Base-by-base conservation (phyloP, 2,113 vertebrate species). In the Tringa solitaria region DNA sequence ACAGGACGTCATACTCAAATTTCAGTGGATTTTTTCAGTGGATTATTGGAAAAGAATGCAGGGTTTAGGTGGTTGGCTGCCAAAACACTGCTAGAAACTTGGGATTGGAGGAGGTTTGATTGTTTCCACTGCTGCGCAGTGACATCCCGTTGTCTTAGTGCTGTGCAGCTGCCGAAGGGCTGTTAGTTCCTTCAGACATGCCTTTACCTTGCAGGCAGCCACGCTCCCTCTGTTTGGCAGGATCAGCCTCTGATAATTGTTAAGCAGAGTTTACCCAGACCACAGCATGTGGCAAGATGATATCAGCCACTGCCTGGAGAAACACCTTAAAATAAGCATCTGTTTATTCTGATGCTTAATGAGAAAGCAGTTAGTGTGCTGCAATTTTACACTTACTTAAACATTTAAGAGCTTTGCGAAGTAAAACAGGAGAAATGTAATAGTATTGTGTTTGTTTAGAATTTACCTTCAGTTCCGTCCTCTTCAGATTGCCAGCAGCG, bases 401-500 rank as follows among this genome's bases (percentile, higher is more conserved):
- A 67, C 33, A 18, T 88, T 60, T 59, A 59, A 83, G 68, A 51
- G 11, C 32, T 67, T 17, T 39, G 53, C 3, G 3, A 82, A 46
- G 45, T 51, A 30, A 65, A 54, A n/a, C 39, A 23, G 14, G 37
- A 45, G 37, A 43, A 61, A 88, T 14, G 2, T 1, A 17, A 15
- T 2, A 23, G 35, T 10, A 14, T 17, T 30, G n/a, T 10, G 19
- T 37, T 82, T 37, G 5, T 48, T 21, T 6, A 9, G 37, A 45
- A 15, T 41, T 41, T 32, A 8, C 24, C 39, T 59, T 94, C 50
- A 93, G 83, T 97, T 96, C 8, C 96, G 96, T 90, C 83, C 96
- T 79, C 97, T 94, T 23, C 97, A 97, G 73, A 97, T 72, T 39
- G 94, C 94, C 33, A 97, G 78, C 48, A 91, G 88, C 1, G 89